A percentile compares a stretch with the other conserved stretches of the same genome.
Conservation (phyloP, 1,140 invertebrate species). For the Dendrolimus punctatus region DNA sequence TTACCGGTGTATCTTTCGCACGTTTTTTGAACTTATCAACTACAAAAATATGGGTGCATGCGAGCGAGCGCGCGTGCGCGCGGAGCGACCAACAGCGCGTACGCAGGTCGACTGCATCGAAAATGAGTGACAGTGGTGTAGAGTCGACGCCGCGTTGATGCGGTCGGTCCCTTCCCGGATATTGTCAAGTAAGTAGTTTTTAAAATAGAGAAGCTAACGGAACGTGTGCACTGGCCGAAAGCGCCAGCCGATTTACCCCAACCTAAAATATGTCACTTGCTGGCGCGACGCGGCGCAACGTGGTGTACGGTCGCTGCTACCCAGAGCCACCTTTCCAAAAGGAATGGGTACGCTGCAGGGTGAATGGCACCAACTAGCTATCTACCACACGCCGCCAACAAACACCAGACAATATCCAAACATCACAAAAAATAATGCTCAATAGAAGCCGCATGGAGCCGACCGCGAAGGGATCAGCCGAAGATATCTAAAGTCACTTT, state of each 20-base stretch:
- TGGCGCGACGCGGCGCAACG: constrained; percentile 20
- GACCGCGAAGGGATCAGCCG: constrained; percentile 15
- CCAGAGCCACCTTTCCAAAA: constrained; percentile 12
- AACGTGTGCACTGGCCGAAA: constrained; percentile 63
- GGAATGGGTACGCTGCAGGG: constrained; percentile 16
- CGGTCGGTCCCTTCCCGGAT: constrained; percentile 65
- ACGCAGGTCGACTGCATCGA: constrained; percentile 66
- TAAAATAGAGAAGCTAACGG: constrained; percentile 69
- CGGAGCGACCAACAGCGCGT: constrained; percentile 55
- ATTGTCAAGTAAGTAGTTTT: constrained; percentile 61
- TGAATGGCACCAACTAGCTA: constrained; percentile 19
- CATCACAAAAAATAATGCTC: constrained; percentile 24
- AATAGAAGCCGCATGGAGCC: constrained; percentile 14
- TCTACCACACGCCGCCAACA: constrained; percentile 17
- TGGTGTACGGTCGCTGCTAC: constrained; percentile 13
- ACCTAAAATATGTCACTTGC: constrained; percentile 64
- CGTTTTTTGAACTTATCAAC: constrained; percentile 36
- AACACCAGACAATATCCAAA: constrained; percentile 19
- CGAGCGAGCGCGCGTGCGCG: constrained; percentile 51
- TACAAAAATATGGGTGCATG: constrained; percentile 50
- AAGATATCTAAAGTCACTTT: constrained; percentile 16
- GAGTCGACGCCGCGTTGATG: constrained; percentile 41
- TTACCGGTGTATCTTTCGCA: constrained; percentile 24
- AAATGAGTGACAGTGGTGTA: constrained; percentile 47
- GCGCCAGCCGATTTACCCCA: constrained; percentile 60